Evolutionary conservation across 2,797 vertebrate genomes (phyloP).

Genomic region (Pygocentrus nattereri): DNA sequence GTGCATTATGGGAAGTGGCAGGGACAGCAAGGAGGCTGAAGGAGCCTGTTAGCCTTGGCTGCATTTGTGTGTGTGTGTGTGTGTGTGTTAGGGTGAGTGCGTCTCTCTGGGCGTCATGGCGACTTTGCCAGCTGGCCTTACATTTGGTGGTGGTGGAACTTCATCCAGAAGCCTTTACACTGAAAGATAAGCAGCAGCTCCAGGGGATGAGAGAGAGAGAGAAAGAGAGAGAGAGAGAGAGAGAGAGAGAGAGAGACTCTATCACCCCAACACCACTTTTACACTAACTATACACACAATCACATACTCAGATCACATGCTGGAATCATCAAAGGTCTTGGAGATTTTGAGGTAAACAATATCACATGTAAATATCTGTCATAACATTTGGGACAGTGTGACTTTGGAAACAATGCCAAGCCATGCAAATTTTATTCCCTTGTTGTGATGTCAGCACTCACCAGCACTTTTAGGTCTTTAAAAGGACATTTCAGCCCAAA

Average conservation of each 20-base stretch:
- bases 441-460: not conserved
- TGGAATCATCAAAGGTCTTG: too few relatives aligned
- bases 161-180: conserved; percentile 71
- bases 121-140: conserved; percentile 67
- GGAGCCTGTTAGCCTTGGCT: conserved; percentile 55
- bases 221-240: conserved; percentile 1
- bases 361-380: not conserved
- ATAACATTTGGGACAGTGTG: too few relatives aligned
- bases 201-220: conserved; percentile 12
- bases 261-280: too few relatives aligned
- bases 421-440: not conserved
- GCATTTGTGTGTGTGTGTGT: conserved; percentile 46
- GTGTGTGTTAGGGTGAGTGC: not conserved
- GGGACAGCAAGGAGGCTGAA: conserved; percentile 46
- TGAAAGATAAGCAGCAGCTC: conserved; percentile 51
- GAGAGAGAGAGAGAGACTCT: not conserved
- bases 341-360: not conserved
- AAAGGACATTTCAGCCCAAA: not conserved
- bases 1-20: conserved; percentile 67
- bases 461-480: not conserved
- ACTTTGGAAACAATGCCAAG: not conserved
- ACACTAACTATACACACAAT: not conserved
- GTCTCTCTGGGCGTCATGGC: conserved; percentile 51
- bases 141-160: conserved; percentile 69
- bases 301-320: not conserved